Evolutionary conservation across 2,113 vertebrate genomes (phyloP), one percentile per base, ranked within the genome.

Genomic region (Carassius gibelio): DNA sequence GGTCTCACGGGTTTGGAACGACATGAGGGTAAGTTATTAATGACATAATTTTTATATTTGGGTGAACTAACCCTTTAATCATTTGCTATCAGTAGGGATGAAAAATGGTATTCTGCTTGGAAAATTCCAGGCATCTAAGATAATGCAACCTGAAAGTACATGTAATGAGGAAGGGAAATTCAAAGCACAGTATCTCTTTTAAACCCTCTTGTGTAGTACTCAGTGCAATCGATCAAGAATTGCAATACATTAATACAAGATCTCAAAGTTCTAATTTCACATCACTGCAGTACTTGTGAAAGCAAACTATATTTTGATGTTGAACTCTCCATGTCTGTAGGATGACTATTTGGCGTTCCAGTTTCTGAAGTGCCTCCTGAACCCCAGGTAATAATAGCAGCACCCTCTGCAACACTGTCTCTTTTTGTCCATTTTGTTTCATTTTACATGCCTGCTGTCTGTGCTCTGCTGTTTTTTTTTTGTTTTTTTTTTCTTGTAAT

Each of bases 311-410:
- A n/a, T 64, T 69, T 64, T 83, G 26, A 66, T 78, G 13, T 83
- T 36, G 59, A 21, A 4, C 30, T 64, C 55, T 83, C n/a, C 83
- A n/a, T 85, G 26, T 74, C 42, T 85, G 8, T 71, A 98, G 97
- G 95, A 97, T 86, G 95, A 95, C 5, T 90, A 94, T 87, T 91
- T 98, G 68, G 94, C 96, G 82, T 98, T 97, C 91, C 93, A 93
- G 84, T 98, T 99, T 93, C 94, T 99, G 91, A 94, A 89, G 88
- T 95, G 94, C 87, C 95, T 99, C 62, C 94, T 99, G 87, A 95
- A 97, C 89, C 95, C 95, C 0, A 95, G 96, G 98, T 99, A 95
- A 23, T 34, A 62, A 79, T n/a, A 64, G 14, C n/a, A 75, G 19
- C 11, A 34, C 80, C 6, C 15, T 69, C 15, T 19, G 30, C 7